Conservation (phyloP, 2,888 invertebrate species). For the Drosophila hamatofila region DNA sequence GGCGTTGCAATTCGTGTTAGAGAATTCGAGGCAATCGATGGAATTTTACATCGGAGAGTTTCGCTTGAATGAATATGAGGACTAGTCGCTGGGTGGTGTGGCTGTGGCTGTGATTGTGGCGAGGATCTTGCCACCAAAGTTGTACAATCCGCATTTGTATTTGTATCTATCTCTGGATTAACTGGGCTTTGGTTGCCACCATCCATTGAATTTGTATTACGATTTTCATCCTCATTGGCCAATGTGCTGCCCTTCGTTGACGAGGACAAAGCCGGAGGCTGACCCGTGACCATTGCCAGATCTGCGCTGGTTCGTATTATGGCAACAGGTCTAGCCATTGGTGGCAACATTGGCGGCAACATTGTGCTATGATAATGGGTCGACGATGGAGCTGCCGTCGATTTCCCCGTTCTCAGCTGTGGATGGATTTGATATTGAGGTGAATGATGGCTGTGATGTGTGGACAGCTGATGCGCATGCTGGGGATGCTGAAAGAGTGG, state of each 20-base stretch:
- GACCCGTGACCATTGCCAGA: slow-evolving; percentile 86
- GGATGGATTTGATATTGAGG: slow-evolving; percentile 65
- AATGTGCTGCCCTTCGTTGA: slow-evolving; percentile 50
- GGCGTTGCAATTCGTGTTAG: slow-evolving; percentile 85
- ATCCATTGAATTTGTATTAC: slow-evolving; percentile 38
- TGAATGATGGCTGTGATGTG: slow-evolving; percentile 54
- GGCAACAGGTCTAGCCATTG: slow-evolving; percentile 98
- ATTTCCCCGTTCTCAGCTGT: slow-evolving; percentile 54
- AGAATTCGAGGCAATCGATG: slow-evolving; percentile 54
- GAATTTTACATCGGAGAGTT: slow-evolving; percentile 53
- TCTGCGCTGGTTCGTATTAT: slow-evolving; percentile 95
- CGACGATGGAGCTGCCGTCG: slow-evolving; percentile 43
- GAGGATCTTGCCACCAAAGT: slow-evolving; percentile 68
- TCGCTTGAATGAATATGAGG: slow-evolving; percentile 46
- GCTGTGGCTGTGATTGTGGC: slow-evolving; percentile 40
- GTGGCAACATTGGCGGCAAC: slow-evolving; percentile 97
- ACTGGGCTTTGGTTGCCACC: slow-evolving; percentile 59
- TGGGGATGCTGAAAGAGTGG: slow-evolving; percentile 55
- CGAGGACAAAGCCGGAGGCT: slow-evolving; percentile 88
- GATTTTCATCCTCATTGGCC: slow-evolving; percentile 44
- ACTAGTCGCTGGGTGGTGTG: slow-evolving; percentile 56
- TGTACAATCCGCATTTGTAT: slow-evolving; percentile 38
- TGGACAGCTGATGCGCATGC: slow-evolving; percentile 47
- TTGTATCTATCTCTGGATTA: slow-evolving; percentile 37
- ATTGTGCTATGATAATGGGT: slow-evolving; percentile 89